A percentile compares a stretch with the other conserved stretches of the same genome.
Conservation (phyloP, 2,797 vertebrate species). For the Erethizon dorsatum region DNA sequence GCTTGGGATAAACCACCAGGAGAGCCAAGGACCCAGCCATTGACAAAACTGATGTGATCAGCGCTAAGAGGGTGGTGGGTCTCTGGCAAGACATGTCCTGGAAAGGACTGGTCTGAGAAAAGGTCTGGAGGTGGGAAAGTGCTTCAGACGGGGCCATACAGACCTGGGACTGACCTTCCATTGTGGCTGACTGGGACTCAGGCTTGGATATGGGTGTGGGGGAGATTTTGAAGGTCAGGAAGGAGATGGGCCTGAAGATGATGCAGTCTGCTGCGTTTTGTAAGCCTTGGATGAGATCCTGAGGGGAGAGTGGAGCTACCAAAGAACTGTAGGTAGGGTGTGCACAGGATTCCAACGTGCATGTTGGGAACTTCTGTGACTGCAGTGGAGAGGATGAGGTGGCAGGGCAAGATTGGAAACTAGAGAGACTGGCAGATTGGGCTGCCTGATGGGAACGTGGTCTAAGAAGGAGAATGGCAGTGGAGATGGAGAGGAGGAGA, state of each 20-base stretch:
- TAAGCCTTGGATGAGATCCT: conserved; percentile 38
- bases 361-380: neutral
- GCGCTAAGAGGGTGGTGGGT: neutral
- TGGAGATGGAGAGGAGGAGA: neutral
- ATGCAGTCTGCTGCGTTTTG: conserved; percentile 33
- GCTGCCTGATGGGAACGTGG: neutral
- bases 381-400: neutral
- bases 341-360: neutral
- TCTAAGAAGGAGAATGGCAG: neutral
- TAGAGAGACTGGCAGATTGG: neutral
- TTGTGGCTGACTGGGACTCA: neutral
- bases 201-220: neutral
- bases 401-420: neutral
- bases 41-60: neutral
- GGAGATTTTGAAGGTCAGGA: neutral
- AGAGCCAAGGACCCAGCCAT: neutral
- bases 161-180: neutral
- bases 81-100: neutral
- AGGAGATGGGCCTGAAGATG: conserved; percentile 34
- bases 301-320: neutral
- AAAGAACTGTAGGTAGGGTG: neutral
- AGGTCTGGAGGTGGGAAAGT: neutral
- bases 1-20: neutral
- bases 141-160: neutral
- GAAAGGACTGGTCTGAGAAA: neutral